Conservation (phyloP, 2,888 invertebrate species). For the Rhaphigaster nebulosa region DNA sequence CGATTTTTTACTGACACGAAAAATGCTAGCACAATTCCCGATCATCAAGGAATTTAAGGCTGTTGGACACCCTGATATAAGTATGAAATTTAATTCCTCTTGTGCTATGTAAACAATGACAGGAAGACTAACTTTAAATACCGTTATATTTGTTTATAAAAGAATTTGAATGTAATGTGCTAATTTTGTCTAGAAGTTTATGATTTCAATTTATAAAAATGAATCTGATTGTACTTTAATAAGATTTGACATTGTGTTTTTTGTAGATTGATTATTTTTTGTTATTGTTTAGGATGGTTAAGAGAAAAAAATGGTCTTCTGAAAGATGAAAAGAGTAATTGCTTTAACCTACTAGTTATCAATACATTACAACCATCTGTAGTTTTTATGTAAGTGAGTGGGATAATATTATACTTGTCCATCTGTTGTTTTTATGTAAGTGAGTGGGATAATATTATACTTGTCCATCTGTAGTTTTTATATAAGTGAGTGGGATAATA, state of each 20-base stretch:
- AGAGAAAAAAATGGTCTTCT: background rate
- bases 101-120: background rate
- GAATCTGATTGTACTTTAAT: background rate
- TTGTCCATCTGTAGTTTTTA: constrained; percentile 73
- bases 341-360: constrained; percentile 71
- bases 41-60: too few species aligned
- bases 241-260: background rate
- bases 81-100: background rate
- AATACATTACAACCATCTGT: constrained; percentile 74
- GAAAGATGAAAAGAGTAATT: background rate
- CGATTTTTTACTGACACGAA: too few species aligned
- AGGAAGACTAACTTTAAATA: background rate
- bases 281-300: background rate
- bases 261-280: background rate
- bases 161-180: background rate
- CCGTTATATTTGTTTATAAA: background rate
- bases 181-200: background rate
- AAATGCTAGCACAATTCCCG: too few species aligned
- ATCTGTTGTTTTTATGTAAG: constrained; percentile 75
- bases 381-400: constrained; percentile 72
- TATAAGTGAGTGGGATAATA: constrained; percentile 69
- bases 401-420: constrained; percentile 65
- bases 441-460: constrained; percentile 59
- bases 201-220: background rate
- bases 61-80: too few species aligned